A percentile compares a stretch with the other conserved stretches of the same genome.
Evolutionary conservation across 2,888 invertebrate genomes (phyloP).

Genomic region (Lycaena phlaeas): DNA sequence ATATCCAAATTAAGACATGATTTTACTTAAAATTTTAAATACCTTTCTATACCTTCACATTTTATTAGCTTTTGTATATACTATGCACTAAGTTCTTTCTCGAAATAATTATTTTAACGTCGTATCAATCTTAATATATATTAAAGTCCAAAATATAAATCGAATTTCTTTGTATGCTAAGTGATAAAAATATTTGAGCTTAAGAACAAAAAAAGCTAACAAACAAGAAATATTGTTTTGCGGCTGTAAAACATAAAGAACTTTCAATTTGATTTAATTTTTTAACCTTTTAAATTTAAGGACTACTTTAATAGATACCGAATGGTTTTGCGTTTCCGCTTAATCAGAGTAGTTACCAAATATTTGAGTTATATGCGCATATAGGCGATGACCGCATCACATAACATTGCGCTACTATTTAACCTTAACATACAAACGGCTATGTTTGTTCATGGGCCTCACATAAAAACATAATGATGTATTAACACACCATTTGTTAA

Average conservation of each 20-base stretch:
- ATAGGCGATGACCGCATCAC: constrained; percentile 57
- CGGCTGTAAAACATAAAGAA: too few relatives aligned
- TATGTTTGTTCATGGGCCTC: constrained; percentile 16
- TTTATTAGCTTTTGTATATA: neutral
- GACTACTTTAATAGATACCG: too few relatives aligned
- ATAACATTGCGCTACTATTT: constrained; percentile 32
- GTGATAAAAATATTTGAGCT: too few relatives aligned
- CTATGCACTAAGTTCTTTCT: neutral
- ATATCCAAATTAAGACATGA: constrained; percentile 1
- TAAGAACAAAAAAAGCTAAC: too few relatives aligned
- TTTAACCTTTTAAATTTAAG: too few relatives aligned
- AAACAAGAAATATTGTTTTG: too few relatives aligned
- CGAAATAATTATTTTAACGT: neutral
- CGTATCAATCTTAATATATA: too few relatives aligned
- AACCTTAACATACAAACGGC: constrained; percentile 38
- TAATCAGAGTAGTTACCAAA: neutral
- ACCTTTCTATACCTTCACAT: neutral
- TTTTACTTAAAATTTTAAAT: constrained; percentile 1
- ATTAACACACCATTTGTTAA: constrained; percentile 23
- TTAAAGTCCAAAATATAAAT: too few relatives aligned
- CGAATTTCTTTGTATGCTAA: too few relatives aligned
- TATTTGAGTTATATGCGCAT: neutral
- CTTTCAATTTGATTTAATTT: too few relatives aligned
- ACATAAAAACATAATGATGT: constrained; percentile 25
- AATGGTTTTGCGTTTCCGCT: too few relatives aligned